Conservation (phyloP, 1,140 invertebrate species). For the Drusus annulatus region DNA sequence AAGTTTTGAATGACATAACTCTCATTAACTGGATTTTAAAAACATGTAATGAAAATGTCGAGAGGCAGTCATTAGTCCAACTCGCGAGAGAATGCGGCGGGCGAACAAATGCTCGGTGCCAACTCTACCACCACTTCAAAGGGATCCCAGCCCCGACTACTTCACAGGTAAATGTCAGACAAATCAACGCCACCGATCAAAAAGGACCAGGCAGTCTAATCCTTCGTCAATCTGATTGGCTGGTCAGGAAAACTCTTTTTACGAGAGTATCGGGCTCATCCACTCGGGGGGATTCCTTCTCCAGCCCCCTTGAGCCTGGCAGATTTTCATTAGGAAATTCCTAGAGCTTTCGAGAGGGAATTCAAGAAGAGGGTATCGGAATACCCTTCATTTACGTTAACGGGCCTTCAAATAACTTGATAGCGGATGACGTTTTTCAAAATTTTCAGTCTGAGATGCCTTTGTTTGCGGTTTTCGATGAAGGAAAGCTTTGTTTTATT, state of each 20-base stretch:
- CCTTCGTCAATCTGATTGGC: neutral
- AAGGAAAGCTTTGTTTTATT: no score
- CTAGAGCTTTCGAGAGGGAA: conserved; percentile 22
- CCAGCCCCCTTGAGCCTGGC: neutral
- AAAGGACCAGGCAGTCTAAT: neutral
- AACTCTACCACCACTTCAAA: neutral
- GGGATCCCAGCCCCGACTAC: neutral
- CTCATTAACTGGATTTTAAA: neutral
- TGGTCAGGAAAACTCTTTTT: neutral
- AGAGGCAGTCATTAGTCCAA: conserved; percentile 22
- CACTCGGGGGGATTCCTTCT: neutral
- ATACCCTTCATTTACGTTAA: conserved; percentile 44
- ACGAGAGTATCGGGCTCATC: neutral
- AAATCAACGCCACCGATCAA: neutral
- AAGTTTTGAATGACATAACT: no score
- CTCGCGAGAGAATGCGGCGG: conserved; percentile 9
- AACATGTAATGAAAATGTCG: conserved; percentile 1
- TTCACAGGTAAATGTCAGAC: neutral
- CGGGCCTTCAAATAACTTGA: conserved; percentile 34
- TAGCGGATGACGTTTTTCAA: conserved; percentile 11
- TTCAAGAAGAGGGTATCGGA: conserved; percentile 28
- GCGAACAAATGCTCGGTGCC: neutral
- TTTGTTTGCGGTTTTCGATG: no score
- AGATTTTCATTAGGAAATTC: conserved; percentile 52
- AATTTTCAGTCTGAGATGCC: neutral